phyloP scores from a whole-genome alignment of 2,888 invertebrate species.

The Noctua janthe region DNA sequence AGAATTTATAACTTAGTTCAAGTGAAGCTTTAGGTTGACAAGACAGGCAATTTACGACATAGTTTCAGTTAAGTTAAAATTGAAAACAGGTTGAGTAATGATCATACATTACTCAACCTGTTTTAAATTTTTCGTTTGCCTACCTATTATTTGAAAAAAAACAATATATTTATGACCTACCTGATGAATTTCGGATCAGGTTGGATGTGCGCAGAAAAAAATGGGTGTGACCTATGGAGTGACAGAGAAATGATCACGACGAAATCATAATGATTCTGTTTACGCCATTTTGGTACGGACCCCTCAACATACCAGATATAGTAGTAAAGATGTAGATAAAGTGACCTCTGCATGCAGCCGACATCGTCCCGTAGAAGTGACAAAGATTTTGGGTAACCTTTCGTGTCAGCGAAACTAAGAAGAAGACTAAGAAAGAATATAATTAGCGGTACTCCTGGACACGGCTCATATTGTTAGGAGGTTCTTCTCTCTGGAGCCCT shows the following conservation, averaged over 20 bases:
- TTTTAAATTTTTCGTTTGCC: neutral
- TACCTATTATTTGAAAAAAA: neutral
- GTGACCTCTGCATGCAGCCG: too few relatives aligned
- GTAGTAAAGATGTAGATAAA: too few relatives aligned
- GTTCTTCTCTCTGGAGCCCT: too few relatives aligned
- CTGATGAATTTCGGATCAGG: neutral
- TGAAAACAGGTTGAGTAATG: slow-evolving; percentile 1
- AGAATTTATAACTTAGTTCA: slow-evolving; percentile 35
- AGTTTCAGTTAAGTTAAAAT: neutral
- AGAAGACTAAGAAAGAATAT: neutral
- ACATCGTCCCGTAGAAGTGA: too few relatives aligned
- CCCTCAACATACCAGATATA: neutral
- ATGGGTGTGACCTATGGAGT: neutral
- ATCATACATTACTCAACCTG: too few relatives aligned
- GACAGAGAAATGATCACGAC: neutral
- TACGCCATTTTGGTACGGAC: neutral
- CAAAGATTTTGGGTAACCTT: too few relatives aligned
- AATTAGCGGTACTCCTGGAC: too few relatives aligned
- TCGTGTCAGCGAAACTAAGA: neutral
- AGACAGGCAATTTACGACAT: slow-evolving; percentile 21
- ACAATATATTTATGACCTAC: neutral
- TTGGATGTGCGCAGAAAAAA: neutral
- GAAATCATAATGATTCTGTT: too few relatives aligned
- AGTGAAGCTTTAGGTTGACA: slow-evolving; percentile 17
- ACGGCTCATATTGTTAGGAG: too few relatives aligned